Percentiles rank a stretch among this genome's conserved stretches.
Evolutionary conservation across 2,797 vertebrate genomes (phyloP).

Genomic region (Falco novaeseelandiae): DNA sequence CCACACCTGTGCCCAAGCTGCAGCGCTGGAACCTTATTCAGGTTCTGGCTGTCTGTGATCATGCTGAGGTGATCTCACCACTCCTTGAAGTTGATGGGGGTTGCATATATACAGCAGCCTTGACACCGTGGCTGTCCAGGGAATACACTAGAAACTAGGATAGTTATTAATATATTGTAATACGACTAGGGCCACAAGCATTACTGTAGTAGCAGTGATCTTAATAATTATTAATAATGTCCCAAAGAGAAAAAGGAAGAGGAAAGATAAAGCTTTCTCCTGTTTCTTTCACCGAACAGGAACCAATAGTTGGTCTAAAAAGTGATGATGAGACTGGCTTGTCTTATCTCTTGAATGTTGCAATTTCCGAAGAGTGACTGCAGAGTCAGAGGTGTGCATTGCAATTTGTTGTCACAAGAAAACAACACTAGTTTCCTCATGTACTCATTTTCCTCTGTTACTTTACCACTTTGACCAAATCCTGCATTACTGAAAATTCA

Average conservation of each 20-base stretch:
- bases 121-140: background rate
- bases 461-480: slow-evolving; percentile 13
- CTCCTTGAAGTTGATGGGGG: background rate
- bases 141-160: background rate
- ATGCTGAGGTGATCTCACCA: background rate
- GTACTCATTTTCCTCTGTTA: background rate
- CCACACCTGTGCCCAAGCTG: background rate
- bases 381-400: background rate
- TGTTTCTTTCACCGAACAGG: background rate
- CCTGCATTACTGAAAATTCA: background rate
- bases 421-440: background rate
- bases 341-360: background rate
- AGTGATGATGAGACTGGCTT: background rate
- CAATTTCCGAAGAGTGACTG: background rate
- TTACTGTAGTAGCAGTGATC: background rate
- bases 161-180: background rate
- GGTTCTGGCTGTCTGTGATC: background rate
- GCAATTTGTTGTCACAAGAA: background rate
- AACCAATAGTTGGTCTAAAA: background rate
- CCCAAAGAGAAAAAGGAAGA: background rate
- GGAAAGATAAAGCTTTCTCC: background rate
- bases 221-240: background rate
- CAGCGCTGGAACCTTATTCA: background rate
- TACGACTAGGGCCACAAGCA: background rate
- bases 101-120: background rate